Conservation (phyloP, 2,113 vertebrate species). For the Lichenostomus cassidix region DNA sequence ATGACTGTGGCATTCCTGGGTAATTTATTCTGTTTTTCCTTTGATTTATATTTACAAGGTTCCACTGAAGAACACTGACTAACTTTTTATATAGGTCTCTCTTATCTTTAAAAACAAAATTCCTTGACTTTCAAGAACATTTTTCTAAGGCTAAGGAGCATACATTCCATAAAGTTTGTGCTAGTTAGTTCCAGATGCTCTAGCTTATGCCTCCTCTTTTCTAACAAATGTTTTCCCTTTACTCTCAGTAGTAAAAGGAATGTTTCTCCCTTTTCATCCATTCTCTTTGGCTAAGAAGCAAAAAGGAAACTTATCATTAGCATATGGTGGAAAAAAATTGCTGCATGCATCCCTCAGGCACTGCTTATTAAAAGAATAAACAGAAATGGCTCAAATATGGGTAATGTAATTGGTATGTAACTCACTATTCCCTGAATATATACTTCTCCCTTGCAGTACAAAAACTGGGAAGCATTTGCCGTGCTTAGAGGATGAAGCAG, state of each 20-base stretch:
- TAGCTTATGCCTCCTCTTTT: slow-evolving; percentile 8
- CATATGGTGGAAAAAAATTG: slow-evolving; percentile 47
- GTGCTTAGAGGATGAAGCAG: neutral
- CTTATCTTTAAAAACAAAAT: neutral
- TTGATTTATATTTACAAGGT: neutral
- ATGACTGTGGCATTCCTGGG: neutral
- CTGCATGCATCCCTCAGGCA: neutral
- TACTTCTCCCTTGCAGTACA: neutral
- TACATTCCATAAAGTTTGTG: neutral
- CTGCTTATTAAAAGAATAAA: slow-evolving; percentile 8
- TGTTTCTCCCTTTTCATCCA: slow-evolving; percentile 18
- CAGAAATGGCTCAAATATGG: neutral
- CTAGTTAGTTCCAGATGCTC: slow-evolving; percentile 63
- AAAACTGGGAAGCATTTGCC: neutral
- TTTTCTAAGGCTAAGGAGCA: slow-evolving; percentile 2
- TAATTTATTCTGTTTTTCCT: neutral
- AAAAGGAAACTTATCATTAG: slow-evolving; percentile 16
- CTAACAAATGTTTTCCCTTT: slow-evolving; percentile 29
- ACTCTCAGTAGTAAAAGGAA: slow-evolving; percentile 22
- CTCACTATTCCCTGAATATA: neutral
- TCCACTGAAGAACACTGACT: neutral
- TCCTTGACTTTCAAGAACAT: neutral
- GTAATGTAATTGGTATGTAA: neutral
- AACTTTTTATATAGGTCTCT: neutral
- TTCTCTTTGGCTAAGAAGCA: slow-evolving; percentile 36